These are phyloP conservation scores for Drosophila colorata DNA, from an alignment of 2,888 invertebrate genomes.

Conservation along the genomic window DNA sequence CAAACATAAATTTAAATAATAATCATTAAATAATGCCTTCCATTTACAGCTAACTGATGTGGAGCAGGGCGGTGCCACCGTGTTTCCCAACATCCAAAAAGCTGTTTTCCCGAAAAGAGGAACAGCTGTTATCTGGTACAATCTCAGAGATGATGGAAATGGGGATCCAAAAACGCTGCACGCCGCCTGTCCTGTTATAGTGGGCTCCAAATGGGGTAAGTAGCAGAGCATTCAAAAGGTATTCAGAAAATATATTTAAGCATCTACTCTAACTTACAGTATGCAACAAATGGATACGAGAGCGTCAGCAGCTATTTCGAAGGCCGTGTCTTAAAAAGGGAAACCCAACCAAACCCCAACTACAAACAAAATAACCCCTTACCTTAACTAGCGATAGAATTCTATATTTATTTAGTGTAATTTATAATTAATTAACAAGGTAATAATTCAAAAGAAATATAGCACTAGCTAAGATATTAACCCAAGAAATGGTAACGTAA, in stretches of 20 bases:
- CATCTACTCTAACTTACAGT: constrained; percentile 86
- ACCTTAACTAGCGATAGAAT: not conserved
- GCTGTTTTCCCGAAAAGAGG: constrained; percentile 94
- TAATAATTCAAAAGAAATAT: too few species aligned
- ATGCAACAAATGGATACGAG: constrained; percentile 95
- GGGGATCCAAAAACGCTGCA: constrained; percentile 72
- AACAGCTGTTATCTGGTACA: constrained; percentile 84
- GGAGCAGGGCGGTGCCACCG: constrained; percentile 98
- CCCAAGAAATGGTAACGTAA: not conserved
- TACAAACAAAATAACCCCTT: too few species aligned
- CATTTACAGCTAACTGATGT: constrained; percentile 96
- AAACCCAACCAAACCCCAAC: too few species aligned
- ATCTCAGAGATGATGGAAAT: constrained; percentile 68
- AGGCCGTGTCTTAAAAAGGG: constrained; percentile 85
- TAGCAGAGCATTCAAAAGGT: not conserved
- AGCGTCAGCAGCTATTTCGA: constrained; percentile 91
- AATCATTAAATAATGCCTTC: not conserved
- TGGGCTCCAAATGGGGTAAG: constrained; percentile 83
- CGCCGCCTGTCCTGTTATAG: constrained; percentile 82
- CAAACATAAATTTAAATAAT: too few species aligned
- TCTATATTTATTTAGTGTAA: not conserved
- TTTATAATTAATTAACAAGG: too few species aligned
- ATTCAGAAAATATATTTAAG: not conserved
- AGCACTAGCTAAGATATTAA: not conserved
- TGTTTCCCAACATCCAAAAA: constrained; percentile 94